Evolutionary conservation across 2,797 vertebrate genomes (phyloP).

Genomic region (Pogonophryne albipinna): DNA sequence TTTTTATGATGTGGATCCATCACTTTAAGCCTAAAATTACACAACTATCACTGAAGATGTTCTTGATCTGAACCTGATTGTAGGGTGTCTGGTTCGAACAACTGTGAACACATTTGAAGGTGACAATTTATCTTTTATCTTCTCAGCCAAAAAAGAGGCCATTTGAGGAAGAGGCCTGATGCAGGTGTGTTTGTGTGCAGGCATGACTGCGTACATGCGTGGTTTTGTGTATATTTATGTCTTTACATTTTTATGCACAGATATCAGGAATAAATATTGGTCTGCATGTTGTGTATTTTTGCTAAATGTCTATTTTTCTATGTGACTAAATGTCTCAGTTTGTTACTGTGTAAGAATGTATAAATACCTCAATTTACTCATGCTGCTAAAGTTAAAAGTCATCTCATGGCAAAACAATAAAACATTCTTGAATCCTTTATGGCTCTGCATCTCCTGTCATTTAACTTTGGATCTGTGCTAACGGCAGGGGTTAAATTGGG

Average conservation of each 20-base stretch:
- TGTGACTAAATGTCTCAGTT: conserved; percentile 45
- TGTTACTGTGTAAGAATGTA: conserved; percentile 65
- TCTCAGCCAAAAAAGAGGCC: conserved; percentile 85
- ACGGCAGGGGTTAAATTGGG: too few relatives aligned
- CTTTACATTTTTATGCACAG: conserved; percentile 50
- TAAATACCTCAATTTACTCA: conserved; percentile 89
- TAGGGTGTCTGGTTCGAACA: not conserved
- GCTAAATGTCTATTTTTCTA: conserved; percentile 61
- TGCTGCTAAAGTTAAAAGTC: conserved; percentile 87
- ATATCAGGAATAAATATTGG: conserved; percentile 50
- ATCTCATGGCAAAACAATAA: conserved; percentile 69
- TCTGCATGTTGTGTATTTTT: conserved; percentile 49
- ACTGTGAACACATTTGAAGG: conserved; percentile 21
- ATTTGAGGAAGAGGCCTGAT: conserved; percentile 53
- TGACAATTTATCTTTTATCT: conserved; percentile 61
- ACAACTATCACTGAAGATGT: not conserved
- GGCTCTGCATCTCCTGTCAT: conserved; percentile 16
- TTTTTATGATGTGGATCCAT: conserved; percentile 9
- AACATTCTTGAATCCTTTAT: conserved; percentile 45
- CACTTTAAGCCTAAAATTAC: not conserved
- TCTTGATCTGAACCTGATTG: conserved; percentile 9
- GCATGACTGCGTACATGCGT: not conserved
- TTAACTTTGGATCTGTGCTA: not conserved
- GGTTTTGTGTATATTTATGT: conserved; percentile 36
- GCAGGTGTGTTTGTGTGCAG: conserved; percentile 36